A percentile compares a stretch with the other conserved stretches of the same genome.
Conservation (phyloP, 2,797 vertebrate genomes). For the Pipistrellus pipistrellus region DNA sequence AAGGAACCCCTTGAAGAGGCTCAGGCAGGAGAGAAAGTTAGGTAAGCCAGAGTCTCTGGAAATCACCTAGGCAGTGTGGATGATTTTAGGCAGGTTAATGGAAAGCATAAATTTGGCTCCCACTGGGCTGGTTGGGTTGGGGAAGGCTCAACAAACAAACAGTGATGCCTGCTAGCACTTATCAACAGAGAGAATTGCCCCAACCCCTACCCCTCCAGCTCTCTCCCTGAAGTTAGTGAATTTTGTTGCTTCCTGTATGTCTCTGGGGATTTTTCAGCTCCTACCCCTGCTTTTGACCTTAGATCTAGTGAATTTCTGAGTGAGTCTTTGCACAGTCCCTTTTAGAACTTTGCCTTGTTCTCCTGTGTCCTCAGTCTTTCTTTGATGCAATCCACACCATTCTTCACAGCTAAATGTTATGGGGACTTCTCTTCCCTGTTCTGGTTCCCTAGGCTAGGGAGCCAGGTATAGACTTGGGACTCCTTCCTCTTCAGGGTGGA, state of each 20-base stretch:
- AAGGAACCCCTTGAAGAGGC: neutral
- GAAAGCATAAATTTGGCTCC: neutral
- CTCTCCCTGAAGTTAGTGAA: neutral
- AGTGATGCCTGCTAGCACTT: neutral
- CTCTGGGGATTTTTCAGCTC: neutral
- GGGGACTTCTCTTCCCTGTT: neutral
- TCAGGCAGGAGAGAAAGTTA: neutral
- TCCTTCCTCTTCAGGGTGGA: neutral
- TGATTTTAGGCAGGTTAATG: neutral
- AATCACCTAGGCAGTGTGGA: neutral
- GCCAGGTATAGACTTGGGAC: neutral
- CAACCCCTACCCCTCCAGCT: neutral
- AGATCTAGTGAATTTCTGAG: neutral
- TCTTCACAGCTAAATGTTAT: neutral
- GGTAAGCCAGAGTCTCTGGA: neutral
- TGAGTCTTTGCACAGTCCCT: neutral
- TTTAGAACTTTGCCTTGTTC: neutral
- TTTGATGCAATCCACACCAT: neutral
- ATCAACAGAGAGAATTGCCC: neutral
- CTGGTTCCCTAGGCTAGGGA: neutral
- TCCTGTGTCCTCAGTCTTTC: neutral
- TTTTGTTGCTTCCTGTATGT: neutral
- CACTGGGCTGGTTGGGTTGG: neutral
- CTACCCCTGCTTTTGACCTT: neutral
- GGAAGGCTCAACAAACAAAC: neutral